Evolutionary conservation across 1,140 invertebrate species (phyloP), one percentile per base, ranked within the genome.

Genomic region (Steinernema khuongi): DNA sequence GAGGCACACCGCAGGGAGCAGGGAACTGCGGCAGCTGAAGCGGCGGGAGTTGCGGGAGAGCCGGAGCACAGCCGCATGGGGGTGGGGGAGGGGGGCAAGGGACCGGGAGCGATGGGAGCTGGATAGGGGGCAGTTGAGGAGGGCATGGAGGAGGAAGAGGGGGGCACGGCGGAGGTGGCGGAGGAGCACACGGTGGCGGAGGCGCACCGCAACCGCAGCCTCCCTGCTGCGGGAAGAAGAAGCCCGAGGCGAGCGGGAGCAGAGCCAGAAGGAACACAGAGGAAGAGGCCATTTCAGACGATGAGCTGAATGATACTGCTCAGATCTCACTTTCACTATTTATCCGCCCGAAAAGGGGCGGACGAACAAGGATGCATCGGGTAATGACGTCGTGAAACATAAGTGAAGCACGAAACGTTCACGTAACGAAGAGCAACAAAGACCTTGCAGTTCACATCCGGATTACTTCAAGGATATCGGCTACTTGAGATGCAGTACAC

Each of bases 11-110:
- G 29, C 70, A 44, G 26, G 70, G 70, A 71, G 44, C 22, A 30
- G 26, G 70, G 44, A 71, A 44, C 28, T 32, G 70, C 7, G 44
- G 70, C 11, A 41, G 70, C 22, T 71, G 33, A 30, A 71, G 70
- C 7, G 70, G 70, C 7, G 30, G 32, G 22, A 32, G 26, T 1
- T 31, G 32, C 22, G 70, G 32, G 30, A 32, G 70, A 14, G 33
- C 30, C 4, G 68, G 68, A 32, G 68, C 30, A 69, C 68, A 32
- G 68, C 33, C 33, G 30, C 68, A 69, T 22, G 50, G 50, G 26
- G 50, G 50, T 60, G 50, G 50, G 22, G 50, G 50, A 60, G 50
- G 50, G 26, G 50, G 50, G 50, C 50, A 60, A 60, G 50, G 50
- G 22, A 22, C 50, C 11, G 50, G 50, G 22, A 60, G 26, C 4